These are phyloP conservation scores for Hoplodrina blanda DNA, from an alignment of 2,888 invertebrate species.

Conservation along the genomic window DNA sequence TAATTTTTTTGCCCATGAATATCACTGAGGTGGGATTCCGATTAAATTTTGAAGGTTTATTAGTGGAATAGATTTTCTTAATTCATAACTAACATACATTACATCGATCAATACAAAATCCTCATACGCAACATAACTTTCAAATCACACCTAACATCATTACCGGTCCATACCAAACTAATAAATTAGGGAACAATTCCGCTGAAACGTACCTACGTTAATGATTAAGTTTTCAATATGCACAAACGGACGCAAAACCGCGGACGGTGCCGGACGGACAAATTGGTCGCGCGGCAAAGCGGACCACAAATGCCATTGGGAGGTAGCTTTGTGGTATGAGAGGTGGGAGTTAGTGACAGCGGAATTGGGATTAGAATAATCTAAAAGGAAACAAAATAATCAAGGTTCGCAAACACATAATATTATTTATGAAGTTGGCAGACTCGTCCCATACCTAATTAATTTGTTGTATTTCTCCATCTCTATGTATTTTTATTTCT, in stretches of 20 bases:
- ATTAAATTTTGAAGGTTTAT: too few species aligned
- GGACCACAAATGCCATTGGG: slow-evolving; percentile 64
- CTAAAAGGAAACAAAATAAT: too few species aligned
- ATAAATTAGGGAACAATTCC: slow-evolving; percentile 47
- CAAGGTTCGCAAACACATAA: too few species aligned
- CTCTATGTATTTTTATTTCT: too few species aligned
- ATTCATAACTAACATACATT: too few species aligned
- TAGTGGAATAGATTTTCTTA: neutral
- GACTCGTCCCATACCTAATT: too few species aligned
- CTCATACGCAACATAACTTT: slow-evolving; percentile 29
- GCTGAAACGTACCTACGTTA: slow-evolving; percentile 42
- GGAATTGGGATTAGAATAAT: slow-evolving; percentile 3
- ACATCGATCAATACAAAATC: neutral
- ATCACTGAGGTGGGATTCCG: too few species aligned
- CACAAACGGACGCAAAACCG: slow-evolving; percentile 57
- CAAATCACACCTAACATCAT: slow-evolving; percentile 42
- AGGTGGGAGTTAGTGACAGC: slow-evolving; percentile 36
- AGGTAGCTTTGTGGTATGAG: slow-evolving; percentile 54
- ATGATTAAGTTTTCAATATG: slow-evolving; percentile 69
- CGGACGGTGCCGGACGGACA: slow-evolving; percentile 51
- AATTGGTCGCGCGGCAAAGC: slow-evolving; percentile 61
- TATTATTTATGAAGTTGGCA: too few species aligned
- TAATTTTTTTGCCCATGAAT: too few species aligned
- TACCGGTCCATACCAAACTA: slow-evolving; percentile 41
- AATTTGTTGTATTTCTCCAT: too few species aligned